Evolutionary conservation across 2,113 vertebrate species (phyloP), one percentile per base, ranked within the genome.

Genomic region (Madoqua kirkii): DNA sequence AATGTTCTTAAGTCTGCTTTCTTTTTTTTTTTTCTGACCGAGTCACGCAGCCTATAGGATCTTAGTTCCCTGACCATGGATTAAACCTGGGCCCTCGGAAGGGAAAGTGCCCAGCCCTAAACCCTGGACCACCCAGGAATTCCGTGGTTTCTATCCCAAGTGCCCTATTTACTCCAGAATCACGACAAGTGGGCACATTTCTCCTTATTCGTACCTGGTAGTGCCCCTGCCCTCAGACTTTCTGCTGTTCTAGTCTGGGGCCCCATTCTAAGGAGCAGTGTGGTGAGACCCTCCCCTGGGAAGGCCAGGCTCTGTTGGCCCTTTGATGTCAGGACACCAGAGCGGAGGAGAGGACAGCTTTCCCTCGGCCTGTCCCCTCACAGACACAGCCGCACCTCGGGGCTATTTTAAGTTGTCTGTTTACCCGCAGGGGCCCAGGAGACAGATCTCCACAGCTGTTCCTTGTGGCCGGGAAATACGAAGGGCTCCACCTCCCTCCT

Each of bases 321-420:
- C 21, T 50, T 54, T 54, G 62, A 81, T 6, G 45, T 71, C 43
- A 62, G 60, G 33, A 43, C 31, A n/a, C 16, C 13, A 74, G 11
- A 87, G 25, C 5, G 0, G 17, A 62, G 60, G 33, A 79, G 48
- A 81, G 60, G 67, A 84, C 78, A 89, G 79, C 36, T 31, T 71
- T 64, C 67, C 90, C 40, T 87, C 6, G 3, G 40, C 23, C 50
- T 84, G 81, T 27, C 78, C 67, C 90, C 25, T 60, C 31, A 71
- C 50, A 94, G 87, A 36, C 45, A 54, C 7, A 50, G 94, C 71
- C 27, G 0, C 59, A 89, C 88, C 88, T 96, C 94, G 54, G 64
- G 67, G 91, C 95, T 98, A 97, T 98, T 97, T 98, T 98, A 96
- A 93, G 94, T 31, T 21, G 3, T 86, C 85, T 97, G 90, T 97